Conservation (phyloP, 2,113 vertebrate species). For the Mesitornis unicolor region DNA sequence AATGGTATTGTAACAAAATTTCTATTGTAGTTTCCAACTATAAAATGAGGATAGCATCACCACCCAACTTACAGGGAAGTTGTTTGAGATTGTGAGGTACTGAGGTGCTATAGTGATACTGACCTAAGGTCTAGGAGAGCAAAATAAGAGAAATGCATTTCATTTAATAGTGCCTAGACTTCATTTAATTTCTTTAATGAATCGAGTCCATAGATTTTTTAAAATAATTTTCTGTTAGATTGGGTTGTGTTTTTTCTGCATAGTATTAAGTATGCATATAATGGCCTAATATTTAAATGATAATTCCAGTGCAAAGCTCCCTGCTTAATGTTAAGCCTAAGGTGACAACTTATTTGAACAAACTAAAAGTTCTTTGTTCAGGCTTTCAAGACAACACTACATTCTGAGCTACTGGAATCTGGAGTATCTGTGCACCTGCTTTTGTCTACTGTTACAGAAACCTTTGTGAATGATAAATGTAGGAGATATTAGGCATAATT, state of each 20-base stretch:
- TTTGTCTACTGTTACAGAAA: not conserved
- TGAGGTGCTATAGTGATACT: not conserved
- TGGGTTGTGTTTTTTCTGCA: not conserved
- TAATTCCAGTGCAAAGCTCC: not conserved
- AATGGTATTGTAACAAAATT: not conserved
- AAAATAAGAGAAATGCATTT: not conserved
- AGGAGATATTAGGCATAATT: not conserved
- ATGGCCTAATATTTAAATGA: not conserved
- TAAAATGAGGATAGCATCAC: not conserved
- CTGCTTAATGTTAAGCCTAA: not conserved
- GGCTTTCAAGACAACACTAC: not conserved
- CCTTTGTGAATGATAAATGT: not conserved
- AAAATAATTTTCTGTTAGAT: not conserved
- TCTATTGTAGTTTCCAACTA: not conserved
- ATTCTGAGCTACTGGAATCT: not conserved
- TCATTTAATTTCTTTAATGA: not conserved
- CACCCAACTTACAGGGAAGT: not conserved
- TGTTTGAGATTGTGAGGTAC: not conserved
- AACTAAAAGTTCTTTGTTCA: not conserved
- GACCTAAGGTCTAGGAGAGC: not conserved
- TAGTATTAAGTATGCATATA: not conserved
- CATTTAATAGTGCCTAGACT: not conserved
- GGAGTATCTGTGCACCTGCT: not conserved
- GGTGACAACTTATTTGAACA: not conserved
- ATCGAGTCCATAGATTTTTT: not conserved